Conservation (phyloP, 2,797 vertebrate species). For the Eptatretus atami region DNA sequence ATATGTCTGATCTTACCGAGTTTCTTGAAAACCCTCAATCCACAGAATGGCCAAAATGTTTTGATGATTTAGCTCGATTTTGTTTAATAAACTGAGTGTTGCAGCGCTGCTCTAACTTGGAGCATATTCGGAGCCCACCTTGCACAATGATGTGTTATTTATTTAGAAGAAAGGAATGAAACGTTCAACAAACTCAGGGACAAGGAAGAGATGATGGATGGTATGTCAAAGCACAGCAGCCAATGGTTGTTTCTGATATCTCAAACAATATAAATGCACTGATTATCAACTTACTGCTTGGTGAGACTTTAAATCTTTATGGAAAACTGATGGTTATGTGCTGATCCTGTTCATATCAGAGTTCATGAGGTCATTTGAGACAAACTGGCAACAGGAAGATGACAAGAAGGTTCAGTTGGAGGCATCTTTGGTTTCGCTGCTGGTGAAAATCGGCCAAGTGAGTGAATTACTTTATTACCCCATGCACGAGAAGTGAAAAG, state of each 20-base stretch:
- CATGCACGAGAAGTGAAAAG: slow-evolving; percentile 11
- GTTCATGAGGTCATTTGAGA: slow-evolving; percentile 41
- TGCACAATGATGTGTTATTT: slow-evolving; percentile 4
- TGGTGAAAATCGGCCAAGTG: slow-evolving; percentile 53
- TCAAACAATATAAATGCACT: too few relatives aligned
- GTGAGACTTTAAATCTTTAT: too few relatives aligned
- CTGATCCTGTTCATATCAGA: slow-evolving; percentile 13
- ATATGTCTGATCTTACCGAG: too few relatives aligned
- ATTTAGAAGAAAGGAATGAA: slow-evolving; percentile 44
- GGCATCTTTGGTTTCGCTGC: slow-evolving; percentile 28
- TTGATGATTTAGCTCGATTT: too few relatives aligned
- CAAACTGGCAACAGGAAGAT: slow-evolving; percentile 23
- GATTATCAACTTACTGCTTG: too few relatives aligned
- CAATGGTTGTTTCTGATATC: too few relatives aligned
- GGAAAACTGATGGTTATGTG: background rate
- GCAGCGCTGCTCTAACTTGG: too few relatives aligned
- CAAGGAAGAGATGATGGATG: slow-evolving; percentile 50
- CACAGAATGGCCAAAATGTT: too few relatives aligned
- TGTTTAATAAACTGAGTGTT: too few relatives aligned
- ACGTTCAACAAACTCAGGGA: slow-evolving; percentile 72
- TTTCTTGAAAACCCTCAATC: too few relatives aligned
- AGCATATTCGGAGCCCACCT: too few relatives aligned
- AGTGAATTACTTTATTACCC: too few relatives aligned
- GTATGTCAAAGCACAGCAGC: slow-evolving; percentile 22
- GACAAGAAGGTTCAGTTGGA: slow-evolving; percentile 26